Evolutionary conservation across 1,140 invertebrate genomes (phyloP), one percentile per base, ranked within the genome.

Genomic region (Papilio dardanus): DNA sequence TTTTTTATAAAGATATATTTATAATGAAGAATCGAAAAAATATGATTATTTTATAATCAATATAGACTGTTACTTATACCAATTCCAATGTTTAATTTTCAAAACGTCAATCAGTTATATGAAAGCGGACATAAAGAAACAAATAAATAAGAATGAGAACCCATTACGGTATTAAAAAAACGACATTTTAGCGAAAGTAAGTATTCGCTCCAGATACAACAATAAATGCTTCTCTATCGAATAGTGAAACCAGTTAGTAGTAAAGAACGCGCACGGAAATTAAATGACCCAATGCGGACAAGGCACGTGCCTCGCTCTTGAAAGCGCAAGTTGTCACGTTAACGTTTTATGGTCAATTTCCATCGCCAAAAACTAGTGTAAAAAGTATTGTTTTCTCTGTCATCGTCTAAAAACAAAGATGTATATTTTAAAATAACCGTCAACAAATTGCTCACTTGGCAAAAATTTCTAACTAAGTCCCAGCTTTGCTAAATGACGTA

Each of bases 171-270:
- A 79, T 82, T 81, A 80, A 80, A n/a, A 46, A 67, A 81, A 77
- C 76, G 33, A 77, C 42, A 75, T 81, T 77, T 78, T 75, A 84
- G 88, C 86, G 88, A 90, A 90, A 90, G 88, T 87, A 78, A 50
- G 77, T 79, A 79, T 77, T 77, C 79, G 86, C 81, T 86, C 86
- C 82, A 88, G 85, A 87, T 90, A 88, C 83, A 74, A 87, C 83
- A 89, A 85, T 88, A 87, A 62, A 88, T 82, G 87, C 81, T 79
- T 79, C 79, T 82, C 82, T 86, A 86, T 86, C 80, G 79, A 84
- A 84, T 80, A 90, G 88, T 89, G 87, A 90, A 89, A 90, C 81
- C 81, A 78, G 77, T 84, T 81, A 68, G 69, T 76, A 81, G 74
- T 74, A 78, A 76, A 73, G 78, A 81, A 83, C 83, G 84, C 80